Evolutionary conservation across 2,113 vertebrate genomes (phyloP), one percentile per base, ranked within the genome.

Genomic region (Sigmodon hispidus): DNA sequence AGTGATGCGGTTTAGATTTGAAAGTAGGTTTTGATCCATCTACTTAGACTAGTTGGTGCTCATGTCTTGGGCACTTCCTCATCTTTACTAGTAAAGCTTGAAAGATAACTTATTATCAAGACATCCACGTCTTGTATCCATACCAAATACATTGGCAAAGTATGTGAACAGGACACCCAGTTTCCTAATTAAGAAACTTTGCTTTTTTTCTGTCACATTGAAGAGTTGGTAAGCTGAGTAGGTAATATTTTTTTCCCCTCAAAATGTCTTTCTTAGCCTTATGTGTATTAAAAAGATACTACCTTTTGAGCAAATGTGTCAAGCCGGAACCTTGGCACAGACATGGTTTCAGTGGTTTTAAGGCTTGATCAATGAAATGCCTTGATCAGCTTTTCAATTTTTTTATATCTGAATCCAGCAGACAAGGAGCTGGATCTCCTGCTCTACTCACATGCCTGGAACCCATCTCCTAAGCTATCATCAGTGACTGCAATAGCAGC

Each of bases 361-460:
- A 97, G 91, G 95, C 77, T 89, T 96, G 97, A 94, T 97, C 93
- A 96, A 94, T 94, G 80, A 97, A 97, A 97, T 97, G 63, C 87
- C 69, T 87, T 92, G 94, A 96, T 97, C 65, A 91, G 57, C 97
- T 97, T 97, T 97, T 75, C 96, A 94, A 70, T 89, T 80, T 96
- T 89, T 97, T 92, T 93, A 72, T 94, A 67, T 77, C 84, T 86
- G 95, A n/a, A 87, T 85, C 91, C 92, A 87, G 31, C 90, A 97
- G 91, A 96, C 90, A 59, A 85, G 97, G 97, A 98, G 97, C 97
- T 97, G 97, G 97, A 94, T 97, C 96, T 98, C 94, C 97, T 97
- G 95, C 87, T 89, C 5, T 90, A 36, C 81, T 73, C 96, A 86
- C 89, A 88, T 95, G 63, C 84, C 83, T 83, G 50, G 61, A 94